Conservation (phyloP, 2,888 invertebrate species). For the Drosophila nr. perissopoda region DNA sequence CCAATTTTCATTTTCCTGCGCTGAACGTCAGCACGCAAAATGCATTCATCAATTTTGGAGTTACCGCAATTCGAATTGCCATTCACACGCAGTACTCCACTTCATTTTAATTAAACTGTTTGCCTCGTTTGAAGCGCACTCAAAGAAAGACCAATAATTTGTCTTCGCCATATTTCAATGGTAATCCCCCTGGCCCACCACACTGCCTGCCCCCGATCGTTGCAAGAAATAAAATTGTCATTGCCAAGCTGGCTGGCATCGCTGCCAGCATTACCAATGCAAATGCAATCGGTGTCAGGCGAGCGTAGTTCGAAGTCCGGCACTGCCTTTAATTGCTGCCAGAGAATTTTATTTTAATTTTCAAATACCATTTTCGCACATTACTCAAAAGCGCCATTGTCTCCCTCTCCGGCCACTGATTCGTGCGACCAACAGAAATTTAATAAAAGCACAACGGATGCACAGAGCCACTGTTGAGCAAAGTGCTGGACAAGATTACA, state of each 20-base stretch:
- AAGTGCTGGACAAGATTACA: conserved; percentile 24
- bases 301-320: conserved; percentile 8
- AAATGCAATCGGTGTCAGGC: conserved; percentile 61
- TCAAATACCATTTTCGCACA: conserved; percentile 60
- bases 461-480: conserved; percentile 18
- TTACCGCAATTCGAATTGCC: conserved; percentile 56
- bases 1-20: conserved; percentile 8
- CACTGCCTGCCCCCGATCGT: conserved; percentile 9
- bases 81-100: conserved; percentile 70
- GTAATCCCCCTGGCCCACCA: not conserved
- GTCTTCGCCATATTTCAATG: conserved; percentile 72
- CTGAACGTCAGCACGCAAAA: conserved; percentile 2
- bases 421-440: conserved; percentile 23
- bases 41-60: conserved; percentile 39
- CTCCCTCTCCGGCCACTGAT: conserved; percentile 10
- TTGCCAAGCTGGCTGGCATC: conserved; percentile 28
- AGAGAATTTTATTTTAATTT: conserved; percentile 52
- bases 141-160: conserved; percentile 78
- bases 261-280: conserved; percentile 67
- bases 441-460: conserved; percentile 47
- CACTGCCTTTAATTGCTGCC: conserved; percentile 58
- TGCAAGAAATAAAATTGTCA: conserved; percentile 62
- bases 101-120: conserved; percentile 73
- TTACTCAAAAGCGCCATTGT: conserved; percentile 46
- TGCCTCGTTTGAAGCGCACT: conserved; percentile 58